phyloP scores from a whole-genome alignment of 1,140 invertebrate species.

The Sarcophaga bullata region DNA sequence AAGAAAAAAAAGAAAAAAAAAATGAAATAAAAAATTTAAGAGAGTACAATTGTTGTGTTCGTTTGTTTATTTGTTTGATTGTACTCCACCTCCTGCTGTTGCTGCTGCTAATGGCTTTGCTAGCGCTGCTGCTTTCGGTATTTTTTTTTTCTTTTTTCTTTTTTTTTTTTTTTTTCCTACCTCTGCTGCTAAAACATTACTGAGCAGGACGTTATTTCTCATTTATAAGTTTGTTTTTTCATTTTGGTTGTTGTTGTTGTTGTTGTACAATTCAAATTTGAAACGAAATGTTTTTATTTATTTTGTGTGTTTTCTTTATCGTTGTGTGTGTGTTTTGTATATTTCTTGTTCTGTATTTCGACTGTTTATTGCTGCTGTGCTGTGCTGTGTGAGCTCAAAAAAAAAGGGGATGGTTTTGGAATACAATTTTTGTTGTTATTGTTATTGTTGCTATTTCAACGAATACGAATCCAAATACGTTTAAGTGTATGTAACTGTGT shows the following conservation, averaged over 20 bases:
- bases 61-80: conserved; percentile 27
- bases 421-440: conserved; percentile 1
- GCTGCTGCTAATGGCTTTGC: neutral
- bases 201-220: conserved; percentile 11
- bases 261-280: conserved; percentile 29
- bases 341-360: conserved; percentile 12
- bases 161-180: neutral
- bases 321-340: neutral
- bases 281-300: conserved; percentile 21
- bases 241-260: neutral
- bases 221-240: neutral
- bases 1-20: neutral
- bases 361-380: neutral
- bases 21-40: neutral
- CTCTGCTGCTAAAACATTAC: neutral
- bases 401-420: conserved; percentile 33
- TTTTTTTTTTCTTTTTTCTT: neutral
- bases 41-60: conserved; percentile 23
- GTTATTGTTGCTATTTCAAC: neutral
- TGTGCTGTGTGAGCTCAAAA: too few relatives aligned
- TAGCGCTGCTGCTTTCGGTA: neutral
- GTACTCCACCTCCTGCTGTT: conserved; percentile 36
- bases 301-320: neutral
- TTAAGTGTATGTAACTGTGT: neutral
- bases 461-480: conserved; percentile 23